Conservation (phyloP, 1,140 invertebrate species). For the Euura saliciscinereae region DNA sequence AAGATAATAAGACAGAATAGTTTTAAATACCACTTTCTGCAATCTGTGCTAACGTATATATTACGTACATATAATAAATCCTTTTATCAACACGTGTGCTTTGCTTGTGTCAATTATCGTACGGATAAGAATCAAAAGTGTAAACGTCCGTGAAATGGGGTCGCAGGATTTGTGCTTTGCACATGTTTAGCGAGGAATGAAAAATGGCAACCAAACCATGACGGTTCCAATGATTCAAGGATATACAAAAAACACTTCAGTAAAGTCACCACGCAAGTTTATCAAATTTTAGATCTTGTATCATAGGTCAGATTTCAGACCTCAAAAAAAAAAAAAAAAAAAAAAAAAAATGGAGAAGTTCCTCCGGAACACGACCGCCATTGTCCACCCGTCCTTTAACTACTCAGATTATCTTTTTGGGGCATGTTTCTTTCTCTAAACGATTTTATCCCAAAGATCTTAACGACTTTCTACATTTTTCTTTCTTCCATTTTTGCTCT, state of each 20-base stretch:
- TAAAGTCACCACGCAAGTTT: too few species aligned
- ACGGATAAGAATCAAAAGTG: neutral
- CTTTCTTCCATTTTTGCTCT: neutral
- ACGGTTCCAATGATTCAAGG: too few species aligned
- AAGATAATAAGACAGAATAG: too few species aligned
- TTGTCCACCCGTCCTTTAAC: neutral
- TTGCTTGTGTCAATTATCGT: neutral
- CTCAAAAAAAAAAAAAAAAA: too few species aligned
- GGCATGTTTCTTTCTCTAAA: neutral
- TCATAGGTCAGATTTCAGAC: neutral
- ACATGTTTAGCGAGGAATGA: neutral
- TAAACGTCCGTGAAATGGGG: neutral
- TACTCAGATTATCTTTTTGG: neutral
- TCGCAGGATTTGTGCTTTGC: neutral
- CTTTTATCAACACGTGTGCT: neutral
- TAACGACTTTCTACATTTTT: neutral
- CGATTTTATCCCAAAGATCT: neutral
- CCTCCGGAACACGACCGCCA: neutral
- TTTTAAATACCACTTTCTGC: too few species aligned
- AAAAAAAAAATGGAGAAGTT: neutral
- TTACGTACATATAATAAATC: too few species aligned
- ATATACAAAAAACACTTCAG: too few species aligned
- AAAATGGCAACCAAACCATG: too few species aligned
- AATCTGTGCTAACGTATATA: too few species aligned
- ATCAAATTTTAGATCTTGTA: too few species aligned